Evolutionary conservation across 2,888 invertebrate genomes (phyloP), one percentile per base, ranked within the genome.

Genomic region (Maniola hyperantus): DNA sequence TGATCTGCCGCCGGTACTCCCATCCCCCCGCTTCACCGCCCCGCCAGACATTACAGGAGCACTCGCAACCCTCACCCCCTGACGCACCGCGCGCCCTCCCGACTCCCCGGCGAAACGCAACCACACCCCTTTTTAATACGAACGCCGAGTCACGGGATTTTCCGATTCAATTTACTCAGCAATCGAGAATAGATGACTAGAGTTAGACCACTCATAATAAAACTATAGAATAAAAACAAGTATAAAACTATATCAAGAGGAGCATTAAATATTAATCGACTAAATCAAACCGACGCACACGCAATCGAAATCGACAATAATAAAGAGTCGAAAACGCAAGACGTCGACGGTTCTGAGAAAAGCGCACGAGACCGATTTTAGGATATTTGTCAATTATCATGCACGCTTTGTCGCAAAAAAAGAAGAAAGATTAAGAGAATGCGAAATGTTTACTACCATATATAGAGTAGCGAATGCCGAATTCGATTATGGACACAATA

Each of bases 401-500:
- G 76, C 79, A 73, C 72, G 74, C 79, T 84, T 83, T 87, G 84
- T 83, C 78, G 77, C 82, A 82, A 86, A 86, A n/a, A 86, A 83
- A 76, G 33, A 18, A 76, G 42, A 20, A 58, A 55, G 63, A 59
- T 60, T 66, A 64, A 68, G 62, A 64, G 59, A 69, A 69, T 66
- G 61, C 61, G 51, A 66, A 59, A 66, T 67, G 57, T 82, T 85
- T 81, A 83, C 84, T 85, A 76, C 89, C 90, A 83, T 90, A 88
- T 86, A 88, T 85, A 87, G 82, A 89, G 88, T 78, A 81, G 83
- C 75, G 81, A 78, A 89, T 87, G 89, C 89, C 75, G 81, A 78
- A 89, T 87, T 90, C 89, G 88, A 89, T 91, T 91, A 89, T 90
- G 91, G 90, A 76, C 85, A 89, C 88, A 90, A 88, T 90, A 85